Base-by-base conservation (phyloP, 2,797 vertebrate species). In the Denticeps clupeoides region DNA sequence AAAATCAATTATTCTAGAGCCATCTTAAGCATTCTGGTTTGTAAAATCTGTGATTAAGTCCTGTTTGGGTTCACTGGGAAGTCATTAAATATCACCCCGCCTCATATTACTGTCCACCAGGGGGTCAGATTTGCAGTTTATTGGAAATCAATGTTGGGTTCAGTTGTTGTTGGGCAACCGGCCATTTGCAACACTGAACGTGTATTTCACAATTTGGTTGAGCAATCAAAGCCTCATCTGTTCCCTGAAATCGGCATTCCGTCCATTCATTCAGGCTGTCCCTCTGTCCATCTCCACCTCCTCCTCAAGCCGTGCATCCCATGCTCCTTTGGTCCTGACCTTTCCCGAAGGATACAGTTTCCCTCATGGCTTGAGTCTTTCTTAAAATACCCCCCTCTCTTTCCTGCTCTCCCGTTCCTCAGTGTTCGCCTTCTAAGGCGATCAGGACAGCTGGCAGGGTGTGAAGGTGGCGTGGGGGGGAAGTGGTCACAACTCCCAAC, bases 391-490 rank as follows among this genome's bases (percentile, higher is more conserved):
- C 71, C 72, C 65, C 45, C 57, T 32, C 37, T 15, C 47, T 41
- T 66, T 49, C 15, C 68, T 69, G 68, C 72, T 72, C 64, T 64
- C 67, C 66, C 59, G 61, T 75, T 68, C 63, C 80, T 81, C 71
- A 76, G 78, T 76, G 76, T 82, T 83, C 57, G 72, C 82, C 82
- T 85, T 85, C 81, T 85, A 85, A 79, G 82, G 82, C 71, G 64
- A 82, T 81, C 64, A 7, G 75, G 78, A 82, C 82, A 85, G 81
- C 81, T 81, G 80, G 60, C 37, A 33, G 72, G 71, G 53, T 67
- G 51, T 64, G 64, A 10, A 29, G 7, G 21, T n/a, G n/a, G n/a
- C n/a, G 25, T 4, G 44, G 18, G 33, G 28, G 32, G 3, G 3
- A 5, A 33, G 13, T 33, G 15, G 24, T 25, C 24, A 79, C 77